Base-by-base conservation (phyloP, 2,888 invertebrate species). In the Thumatha senex region DNA sequence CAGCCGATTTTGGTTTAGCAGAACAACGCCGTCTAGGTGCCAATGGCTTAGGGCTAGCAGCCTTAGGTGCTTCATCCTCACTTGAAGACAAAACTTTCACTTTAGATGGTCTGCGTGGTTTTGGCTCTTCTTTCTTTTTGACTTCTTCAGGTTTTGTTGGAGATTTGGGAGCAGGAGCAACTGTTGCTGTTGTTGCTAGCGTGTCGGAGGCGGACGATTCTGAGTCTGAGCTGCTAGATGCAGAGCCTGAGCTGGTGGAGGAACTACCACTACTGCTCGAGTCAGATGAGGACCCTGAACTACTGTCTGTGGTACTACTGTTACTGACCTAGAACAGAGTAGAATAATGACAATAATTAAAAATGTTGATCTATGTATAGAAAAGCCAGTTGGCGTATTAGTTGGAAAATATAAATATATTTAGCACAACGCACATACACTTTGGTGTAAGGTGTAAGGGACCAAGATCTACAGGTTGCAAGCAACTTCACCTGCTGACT, bases 191-290 rank as follows among this genome's bases (percentile, higher is more conserved):
- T 0, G 69, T 59, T n/a, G 70, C 73, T 46, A 84, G 83, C 9
- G 76, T 71, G 12, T 88, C 88, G 0, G 89, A 93, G 1, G 92
- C 90, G 0, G 95, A 94, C 0, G 95, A 94, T 58, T 96, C 96
- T 0, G 94, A 94, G 62, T 95, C 96, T 0, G 94, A 93, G 66
- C 94, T 95, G 35, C 94, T 94, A 2, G 93, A 94, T 0, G 93
- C 95, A 3, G 95, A 94, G 36, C 94, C 95, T 0, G 95, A 95
- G 48, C 93, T 94, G 55, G 94, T 94, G 0, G 95, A 93, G 0
- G 94, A 94, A 52, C 94, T 94, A 35, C 94, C 95, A 67, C 95
- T 93, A 51, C 93, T 93, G 69, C 93, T 95, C 0, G 94, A 95
- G 63, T 94, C 95, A 0, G 95, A 95, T 3, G 93, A 90, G 9